These are phyloP conservation scores for Aegypius monachus DNA, from an alignment of 2,113 vertebrate genomes.

Conservation along the genomic window DNA sequence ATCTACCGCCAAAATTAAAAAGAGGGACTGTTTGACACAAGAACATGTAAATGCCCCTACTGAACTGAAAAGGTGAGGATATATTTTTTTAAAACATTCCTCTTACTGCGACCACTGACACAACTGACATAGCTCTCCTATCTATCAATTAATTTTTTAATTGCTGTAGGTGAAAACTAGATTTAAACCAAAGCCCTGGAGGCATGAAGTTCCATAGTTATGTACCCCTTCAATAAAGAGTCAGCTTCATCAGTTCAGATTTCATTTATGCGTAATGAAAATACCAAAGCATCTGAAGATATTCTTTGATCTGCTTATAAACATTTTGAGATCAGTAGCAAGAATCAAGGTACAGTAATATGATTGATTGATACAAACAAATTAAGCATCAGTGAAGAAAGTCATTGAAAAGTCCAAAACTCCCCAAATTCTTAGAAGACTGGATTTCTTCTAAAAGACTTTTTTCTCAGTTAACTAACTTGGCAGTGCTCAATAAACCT, in stretches of 20 bases:
- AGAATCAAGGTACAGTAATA: neutral
- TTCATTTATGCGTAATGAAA: neutral
- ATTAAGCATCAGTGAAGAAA: neutral
- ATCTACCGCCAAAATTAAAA: neutral
- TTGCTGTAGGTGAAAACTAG: neutral
- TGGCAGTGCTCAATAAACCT: neutral
- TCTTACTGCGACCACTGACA: neutral
- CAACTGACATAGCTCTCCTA: neutral
- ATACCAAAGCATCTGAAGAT: neutral
- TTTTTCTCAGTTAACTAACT: neutral
- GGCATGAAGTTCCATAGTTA: neutral
- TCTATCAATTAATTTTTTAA: neutral
- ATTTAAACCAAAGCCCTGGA: neutral
- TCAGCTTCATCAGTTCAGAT: neutral
- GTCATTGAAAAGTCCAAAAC: neutral
- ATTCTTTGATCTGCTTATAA: neutral
- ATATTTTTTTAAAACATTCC: neutral
- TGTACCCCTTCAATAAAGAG: neutral
- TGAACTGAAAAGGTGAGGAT: neutral
- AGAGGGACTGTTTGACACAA: neutral
- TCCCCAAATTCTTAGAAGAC: neutral
- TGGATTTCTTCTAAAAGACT: neutral
- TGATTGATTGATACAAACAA: neutral
- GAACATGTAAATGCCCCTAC: neutral
- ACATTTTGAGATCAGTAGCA: neutral